Evolutionary conservation across 2,113 vertebrate genomes (phyloP), one percentile per base, ranked within the genome.

Genomic region (Tretioscincus oriximinensis): DNA sequence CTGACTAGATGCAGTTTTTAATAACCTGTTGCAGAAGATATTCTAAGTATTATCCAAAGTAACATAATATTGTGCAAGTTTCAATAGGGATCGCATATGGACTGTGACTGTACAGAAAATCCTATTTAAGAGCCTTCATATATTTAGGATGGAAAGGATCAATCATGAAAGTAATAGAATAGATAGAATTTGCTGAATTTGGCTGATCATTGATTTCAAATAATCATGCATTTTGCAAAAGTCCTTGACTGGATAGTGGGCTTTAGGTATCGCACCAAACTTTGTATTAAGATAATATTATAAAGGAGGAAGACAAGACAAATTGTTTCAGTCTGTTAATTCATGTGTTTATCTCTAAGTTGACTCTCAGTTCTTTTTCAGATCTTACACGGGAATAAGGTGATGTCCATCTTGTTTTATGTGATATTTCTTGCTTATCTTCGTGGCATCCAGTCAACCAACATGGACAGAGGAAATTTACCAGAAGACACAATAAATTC

Each of bases 341-440:
- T 1, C 64, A 47, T 72, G 66, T 51, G 66, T 64, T 6, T 84
- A 1, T 1, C 45, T 83, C 85, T 70, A 61, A 60, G 1, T 6
- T 91, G 85, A 85, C 70, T 76, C 74, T 87, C n/a, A 91, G 29
- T 94, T 91, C 82, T 91, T 91, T 94, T 91, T 21, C 93, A 99
- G 98, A 93, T 99, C 95, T 97, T 99, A 97, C 97, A 99, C 97
- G 98, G 99, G 97, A 99, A 99, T 97, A 97, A 98, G 97, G 98
- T 98, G 97, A 99, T 99, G 98, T 99, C 97, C 97, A 97, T 99
- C 97, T 96, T 99, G 96, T 96, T 99, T 95, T 99, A 98, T 95
- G 96, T 97, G 95, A 97, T 98, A 97, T 97, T 99, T 96, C 97
- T 99, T 82, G 85, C 97, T 93, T 99, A 98, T 96, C 97, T 99